Evolutionary conservation across 2,797 vertebrate species (phyloP), one percentile per base, ranked within the genome.

Genomic region (Caiman crocodilus): DNA sequence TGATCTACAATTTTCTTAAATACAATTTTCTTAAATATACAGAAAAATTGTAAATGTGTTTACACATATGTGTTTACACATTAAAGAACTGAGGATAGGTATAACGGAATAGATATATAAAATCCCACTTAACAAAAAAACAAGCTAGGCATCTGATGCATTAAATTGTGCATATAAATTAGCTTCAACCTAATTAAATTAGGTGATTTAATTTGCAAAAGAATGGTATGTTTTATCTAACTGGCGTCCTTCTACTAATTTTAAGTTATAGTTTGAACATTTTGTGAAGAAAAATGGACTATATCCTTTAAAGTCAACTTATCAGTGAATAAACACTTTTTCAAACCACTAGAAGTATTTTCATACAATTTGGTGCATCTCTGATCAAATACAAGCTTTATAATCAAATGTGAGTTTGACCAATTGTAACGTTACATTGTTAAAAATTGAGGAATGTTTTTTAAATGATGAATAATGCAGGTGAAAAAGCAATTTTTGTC

Each of bases 401-500:
- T 10, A 63, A 71, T 65, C 69, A 83, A 28, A 63, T 21, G 18
- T 58, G 6, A n/a, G 65, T 57, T 63, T 28, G 21, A 23, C 75
- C 5, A 59, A 7, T 26, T 25, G 5, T 50, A 85, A 69, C 30
- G 18, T 79, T 92, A 59, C 3, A 28, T 26, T 14, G 17, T 80
- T 94, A 92, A 56, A 91, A 86, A 88, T 6, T 74, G 30, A 84
- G 18, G 90, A 75, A 9, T 17, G 2, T 64, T 91, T 88, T 64
- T 83, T 94, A 94, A 89, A 87, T 90, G 89, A 94, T 64, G 58
- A 82, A 56, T 61, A 79, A 30, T 16, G 21, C 0, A 2, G 26
- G 21, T 71, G 50, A 84, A 91, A 85, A 91, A 73, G 23, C 76
- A 89, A 67, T 84, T 94, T 83, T 89, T 91, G 74, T 90, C 85